Evolutionary conservation across 2,888 invertebrate genomes (phyloP).

Genomic region (Alentia gelatinosa): DNA sequence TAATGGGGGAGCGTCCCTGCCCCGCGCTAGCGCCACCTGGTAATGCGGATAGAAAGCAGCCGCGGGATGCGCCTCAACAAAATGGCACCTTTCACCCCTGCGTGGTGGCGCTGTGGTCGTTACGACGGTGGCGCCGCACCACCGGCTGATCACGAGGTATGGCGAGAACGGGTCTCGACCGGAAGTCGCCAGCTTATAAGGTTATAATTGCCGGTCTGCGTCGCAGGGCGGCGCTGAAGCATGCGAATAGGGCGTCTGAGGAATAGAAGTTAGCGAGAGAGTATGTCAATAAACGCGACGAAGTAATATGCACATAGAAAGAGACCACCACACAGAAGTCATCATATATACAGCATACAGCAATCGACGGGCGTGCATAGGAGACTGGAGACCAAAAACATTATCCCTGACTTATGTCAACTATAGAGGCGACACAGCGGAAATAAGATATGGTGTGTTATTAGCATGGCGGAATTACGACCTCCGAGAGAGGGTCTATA

Average conservation of each 20-base stretch:
- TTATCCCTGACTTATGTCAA: no score
- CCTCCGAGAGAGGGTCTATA: no score
- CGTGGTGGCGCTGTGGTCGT: background rate
- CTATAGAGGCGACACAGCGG: no score
- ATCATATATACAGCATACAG: no score
- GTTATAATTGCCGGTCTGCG: background rate
- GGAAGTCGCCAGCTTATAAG: background rate
- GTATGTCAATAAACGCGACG: background rate
- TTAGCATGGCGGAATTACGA: no score
- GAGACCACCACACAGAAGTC: background rate
- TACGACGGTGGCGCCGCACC: background rate
- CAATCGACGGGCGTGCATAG: no score
- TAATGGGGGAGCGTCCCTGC: background rate
- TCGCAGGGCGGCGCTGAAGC: background rate
- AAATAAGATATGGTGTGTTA: no score
- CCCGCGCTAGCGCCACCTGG: constrained; percentile 17
- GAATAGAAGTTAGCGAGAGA: no score
- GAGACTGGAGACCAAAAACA: no score
- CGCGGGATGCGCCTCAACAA: background rate
- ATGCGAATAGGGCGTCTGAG: background rate
- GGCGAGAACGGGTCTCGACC: background rate
- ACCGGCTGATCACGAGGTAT: background rate
- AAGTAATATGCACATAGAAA: background rate
- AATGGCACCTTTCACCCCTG: constrained; percentile 2
- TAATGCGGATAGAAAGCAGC: background rate